Conservation (phyloP, 2,888 invertebrate species). For the Brenthis daphne region DNA sequence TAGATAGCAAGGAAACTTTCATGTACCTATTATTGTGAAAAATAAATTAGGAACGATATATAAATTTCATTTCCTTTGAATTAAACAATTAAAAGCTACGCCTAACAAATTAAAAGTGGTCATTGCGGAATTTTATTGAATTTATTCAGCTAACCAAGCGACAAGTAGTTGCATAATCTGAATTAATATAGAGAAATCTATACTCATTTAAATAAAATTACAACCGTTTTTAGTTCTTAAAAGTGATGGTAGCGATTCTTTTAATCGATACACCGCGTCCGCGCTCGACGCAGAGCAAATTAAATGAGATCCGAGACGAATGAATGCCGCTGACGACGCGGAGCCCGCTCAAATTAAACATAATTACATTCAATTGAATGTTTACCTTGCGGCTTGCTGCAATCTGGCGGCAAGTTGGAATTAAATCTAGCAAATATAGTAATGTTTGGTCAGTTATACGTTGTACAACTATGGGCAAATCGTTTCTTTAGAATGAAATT, state of each 20-base stretch:
- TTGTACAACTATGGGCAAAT: not conserved
- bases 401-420: not conserved
- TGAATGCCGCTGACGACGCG: conserved; percentile 8
- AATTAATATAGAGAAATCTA: conserved; percentile 5
- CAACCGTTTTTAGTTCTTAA: not conserved
- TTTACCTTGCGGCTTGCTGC: conserved; percentile 21
- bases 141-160: too few species aligned
- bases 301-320: conserved; percentile 26
- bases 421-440: not conserved
- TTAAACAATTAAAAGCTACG: too few species aligned
- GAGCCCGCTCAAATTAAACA: conserved; percentile 20
- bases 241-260: conserved; percentile 15
- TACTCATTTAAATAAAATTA: conserved; percentile 3
- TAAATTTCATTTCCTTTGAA: too few species aligned
- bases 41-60: too few species aligned
- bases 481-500: not conserved
- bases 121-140: too few species aligned
- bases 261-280: conserved; percentile 26
- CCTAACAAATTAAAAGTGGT: too few species aligned
- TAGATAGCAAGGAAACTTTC: too few species aligned
- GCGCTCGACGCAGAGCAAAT: conserved; percentile 24
- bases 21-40: too few species aligned
- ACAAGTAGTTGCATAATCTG: too few species aligned
- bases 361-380: conserved; percentile 35
- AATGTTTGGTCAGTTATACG: not conserved